A percentile compares a stretch with the other conserved stretches of the same genome.
Conservation (phyloP, 2,113 vertebrate species). For the human (Homo sapiens) region DNA sequence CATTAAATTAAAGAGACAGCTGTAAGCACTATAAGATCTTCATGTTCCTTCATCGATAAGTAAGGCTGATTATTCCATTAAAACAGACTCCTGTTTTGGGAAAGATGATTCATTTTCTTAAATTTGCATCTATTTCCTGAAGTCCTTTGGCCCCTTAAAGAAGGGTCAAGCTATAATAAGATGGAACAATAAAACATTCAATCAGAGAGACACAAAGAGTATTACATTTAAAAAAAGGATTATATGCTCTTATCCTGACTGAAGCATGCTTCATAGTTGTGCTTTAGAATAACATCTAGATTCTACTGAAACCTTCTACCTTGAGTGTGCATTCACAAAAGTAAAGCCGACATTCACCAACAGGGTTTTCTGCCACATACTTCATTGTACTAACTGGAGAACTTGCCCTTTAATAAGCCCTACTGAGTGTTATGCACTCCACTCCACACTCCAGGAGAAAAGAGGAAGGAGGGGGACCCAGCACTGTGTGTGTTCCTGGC, state of each 20-base stretch:
- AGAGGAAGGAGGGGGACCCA: neutral
- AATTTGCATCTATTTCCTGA: neutral
- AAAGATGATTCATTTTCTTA: conserved; percentile 14
- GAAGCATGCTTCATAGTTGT: neutral
- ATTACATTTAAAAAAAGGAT: neutral
- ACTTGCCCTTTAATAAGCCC: neutral
- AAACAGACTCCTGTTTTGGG: neutral
- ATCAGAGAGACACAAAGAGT: neutral
- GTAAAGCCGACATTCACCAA: neutral
- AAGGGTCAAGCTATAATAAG: neutral
- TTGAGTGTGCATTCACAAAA: neutral
- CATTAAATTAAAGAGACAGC: neutral
- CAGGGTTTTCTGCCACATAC: neutral
- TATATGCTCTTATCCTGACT: neutral
- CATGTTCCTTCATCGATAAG: neutral
- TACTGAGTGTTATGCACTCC: accelerated
- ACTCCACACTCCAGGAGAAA: neutral
- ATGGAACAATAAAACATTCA: conserved; percentile 4
- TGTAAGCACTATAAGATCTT: neutral
- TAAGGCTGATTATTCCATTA: neutral
- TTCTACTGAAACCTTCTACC: neutral
- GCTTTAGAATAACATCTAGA: neutral
- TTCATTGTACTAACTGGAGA: neutral
- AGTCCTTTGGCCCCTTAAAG: neutral
- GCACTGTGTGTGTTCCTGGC: neutral